Percentiles rank a stretch among this genome's conserved stretches.
Evolutionary conservation across 1,140 invertebrate genomes (phyloP).

Genomic region (Harlomillsia oculata): DNA sequence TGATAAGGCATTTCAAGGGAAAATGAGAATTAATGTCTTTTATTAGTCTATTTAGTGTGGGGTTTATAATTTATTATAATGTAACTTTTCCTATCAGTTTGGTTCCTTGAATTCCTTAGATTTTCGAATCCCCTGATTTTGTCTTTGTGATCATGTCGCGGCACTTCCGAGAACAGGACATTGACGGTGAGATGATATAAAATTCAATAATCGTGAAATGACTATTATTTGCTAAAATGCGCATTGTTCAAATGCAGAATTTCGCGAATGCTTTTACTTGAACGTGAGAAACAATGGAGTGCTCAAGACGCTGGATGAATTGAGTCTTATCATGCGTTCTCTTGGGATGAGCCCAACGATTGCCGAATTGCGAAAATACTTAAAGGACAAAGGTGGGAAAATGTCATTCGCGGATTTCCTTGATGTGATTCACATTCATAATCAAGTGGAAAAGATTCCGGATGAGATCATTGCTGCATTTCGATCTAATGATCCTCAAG

Average conservation of each 20-base stretch:
- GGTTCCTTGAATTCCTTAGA: no score
- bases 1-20: no score
- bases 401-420: slow-evolving; percentile 93
- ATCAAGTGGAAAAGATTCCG: slow-evolving; percentile 70
- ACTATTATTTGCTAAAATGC: no score
- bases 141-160: no score
- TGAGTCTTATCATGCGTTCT: slow-evolving; percentile 87
- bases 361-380: slow-evolving; percentile 72
- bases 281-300: slow-evolving; percentile 72
- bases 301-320: slow-evolving; percentile 76
- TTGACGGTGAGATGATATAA: slow-evolving; percentile 41
- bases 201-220: no score
- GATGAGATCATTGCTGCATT: slow-evolving; percentile 85
- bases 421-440: slow-evolving; percentile 89
- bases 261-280: slow-evolving; percentile 86
- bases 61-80: no score
- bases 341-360: slow-evolving; percentile 86
- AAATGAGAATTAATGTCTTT: no score
- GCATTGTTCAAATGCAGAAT: no score
- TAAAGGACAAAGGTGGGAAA: slow-evolving; percentile 77
- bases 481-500: slow-evolving; percentile 64
- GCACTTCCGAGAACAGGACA: slow-evolving; percentile 45
- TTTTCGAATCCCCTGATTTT: no score
- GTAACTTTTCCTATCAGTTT: no score
- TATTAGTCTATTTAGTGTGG: no score